These are phyloP conservation scores for Ceratina australensis DNA, from an alignment of 1,140 invertebrate genomes.

Conservation along the genomic window DNA sequence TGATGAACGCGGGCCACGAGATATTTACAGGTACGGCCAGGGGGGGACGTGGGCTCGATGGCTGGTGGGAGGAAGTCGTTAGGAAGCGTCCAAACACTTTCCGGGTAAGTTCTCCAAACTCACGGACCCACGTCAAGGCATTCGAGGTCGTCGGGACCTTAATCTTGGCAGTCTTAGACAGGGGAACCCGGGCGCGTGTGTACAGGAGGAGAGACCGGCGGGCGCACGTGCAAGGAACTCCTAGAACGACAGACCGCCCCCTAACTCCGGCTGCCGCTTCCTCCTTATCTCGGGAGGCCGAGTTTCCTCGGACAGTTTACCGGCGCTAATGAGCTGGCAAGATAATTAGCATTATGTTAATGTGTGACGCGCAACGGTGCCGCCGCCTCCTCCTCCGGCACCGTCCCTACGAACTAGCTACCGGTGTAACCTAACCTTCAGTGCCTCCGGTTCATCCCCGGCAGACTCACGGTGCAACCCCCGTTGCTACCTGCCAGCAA, in stretches of 20 bases:
- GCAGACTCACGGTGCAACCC: background rate
- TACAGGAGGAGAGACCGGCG: background rate
- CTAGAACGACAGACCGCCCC: constrained; percentile 54
- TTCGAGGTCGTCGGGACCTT: constrained; percentile 49
- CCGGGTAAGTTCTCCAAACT: constrained; percentile 59
- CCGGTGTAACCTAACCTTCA: constrained; percentile 72
- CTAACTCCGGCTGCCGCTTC: constrained; percentile 31
- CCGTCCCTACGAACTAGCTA: constrained; percentile 63
- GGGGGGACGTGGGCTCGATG: background rate
- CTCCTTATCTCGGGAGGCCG: constrained; percentile 69
- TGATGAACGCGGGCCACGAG: constrained; percentile 58
- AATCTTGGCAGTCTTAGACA: constrained; percentile 55
- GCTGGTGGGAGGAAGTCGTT: constrained; percentile 50
- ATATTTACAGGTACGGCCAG: constrained; percentile 20
- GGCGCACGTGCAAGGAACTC: constrained; percentile 50
- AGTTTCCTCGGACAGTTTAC: constrained; percentile 79
- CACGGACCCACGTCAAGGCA: constrained; percentile 61
- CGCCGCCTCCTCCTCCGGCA: constrained; percentile 54
- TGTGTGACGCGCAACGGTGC: constrained; percentile 71
- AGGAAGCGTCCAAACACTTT: constrained; percentile 57
- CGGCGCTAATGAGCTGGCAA: constrained; percentile 79
- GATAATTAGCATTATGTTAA: constrained; percentile 81
- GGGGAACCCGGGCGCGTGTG: constrained; percentile 37
- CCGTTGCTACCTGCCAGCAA: background rate
- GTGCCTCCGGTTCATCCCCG: constrained; percentile 52